phyloP scores from a whole-genome alignment of 2,888 invertebrate species.

The Nineta flava region DNA sequence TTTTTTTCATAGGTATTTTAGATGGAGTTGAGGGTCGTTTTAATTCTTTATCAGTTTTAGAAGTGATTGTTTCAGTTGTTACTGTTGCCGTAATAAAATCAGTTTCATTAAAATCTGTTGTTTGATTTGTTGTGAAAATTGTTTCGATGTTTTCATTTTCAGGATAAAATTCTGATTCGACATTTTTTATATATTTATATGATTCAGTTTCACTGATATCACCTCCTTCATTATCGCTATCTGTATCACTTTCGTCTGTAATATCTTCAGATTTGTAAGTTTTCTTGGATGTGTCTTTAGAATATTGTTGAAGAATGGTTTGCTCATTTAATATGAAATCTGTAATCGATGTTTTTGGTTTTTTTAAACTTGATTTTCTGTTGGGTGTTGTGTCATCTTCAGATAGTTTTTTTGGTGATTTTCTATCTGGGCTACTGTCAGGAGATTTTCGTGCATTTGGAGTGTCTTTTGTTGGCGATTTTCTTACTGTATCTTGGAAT shows the following conservation, averaged over 20 bases:
- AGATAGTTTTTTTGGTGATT: constrained; percentile 8
- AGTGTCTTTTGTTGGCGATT: constrained; percentile 7
- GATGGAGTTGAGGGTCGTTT: constrained; percentile 1
- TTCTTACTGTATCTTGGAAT: neutral
- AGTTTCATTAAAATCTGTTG: constrained; percentile 11
- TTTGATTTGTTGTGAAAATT: neutral
- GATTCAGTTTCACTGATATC: neutral
- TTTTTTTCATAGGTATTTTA: neutral
- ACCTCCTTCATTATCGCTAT: neutral
- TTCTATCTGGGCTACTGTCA: constrained; percentile 8
- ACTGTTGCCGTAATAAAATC: constrained; percentile 11
- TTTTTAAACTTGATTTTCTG: constrained; percentile 1
- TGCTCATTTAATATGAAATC: neutral
- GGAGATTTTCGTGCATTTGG: constrained; percentile 9
- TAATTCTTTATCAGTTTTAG: neutral
- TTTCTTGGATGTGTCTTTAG: too few species aligned
- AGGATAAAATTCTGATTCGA: neutral
- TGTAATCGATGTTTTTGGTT: neutral
- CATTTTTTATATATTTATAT: neutral
- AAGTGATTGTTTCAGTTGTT: constrained; percentile 3
- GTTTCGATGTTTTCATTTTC: neutral
- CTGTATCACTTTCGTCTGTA: neutral
- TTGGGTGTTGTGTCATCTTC: constrained; percentile 10
- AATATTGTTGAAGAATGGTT: neutral
- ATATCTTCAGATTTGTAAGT: neutral